Evolutionary conservation across 1,140 invertebrate genomes (phyloP), one percentile per base, ranked within the genome.

Genomic region (Drosophila rhopaloa): DNA sequence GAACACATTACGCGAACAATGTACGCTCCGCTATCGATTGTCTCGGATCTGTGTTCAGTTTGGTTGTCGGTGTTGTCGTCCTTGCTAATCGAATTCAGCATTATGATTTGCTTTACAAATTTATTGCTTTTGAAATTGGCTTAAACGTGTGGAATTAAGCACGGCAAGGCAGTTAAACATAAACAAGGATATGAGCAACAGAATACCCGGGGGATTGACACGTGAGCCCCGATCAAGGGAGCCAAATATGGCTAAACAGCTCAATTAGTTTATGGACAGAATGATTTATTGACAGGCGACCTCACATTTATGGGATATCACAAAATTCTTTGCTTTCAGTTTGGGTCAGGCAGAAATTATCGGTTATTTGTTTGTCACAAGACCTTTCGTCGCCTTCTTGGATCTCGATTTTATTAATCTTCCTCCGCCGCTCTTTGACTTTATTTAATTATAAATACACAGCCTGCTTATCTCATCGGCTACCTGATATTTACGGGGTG

Each of bases 61-160:
- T 19, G 8, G 8, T 32, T 24, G 29, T 37, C 47, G 16, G 16
- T 65, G 61, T 59, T 54, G 82, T 73, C 76, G 82, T 86, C 82
- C 82, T 86, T 88, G 79, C 63, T 67, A 70, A 78, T 68, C 55
- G 46, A 68, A 68, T 51, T 58, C 43, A 63, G 46, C 56, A 63
- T 65, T 73, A 65, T 80, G 68, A 86, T 75, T 85, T 79, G 83
- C 72, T 76, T 68, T 82, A 88, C 82, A 82, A 86, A 88, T 86
- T 79, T 78, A 76, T 76, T 75, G 65, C 75, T 82, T 86, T 82
- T 59, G 37, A 72, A 85, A 84, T 76, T 62, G 63, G 79, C 47
- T 53, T 57, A 72, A 79, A 65, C 75, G 58, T 46, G 60, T 63
- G 54, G 53, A 57, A 47, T 55, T 61, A 71, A 48, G 27, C 63